Evolutionary conservation across 2,797 vertebrate species (phyloP).

Genomic region (Podargus strigoides): DNA sequence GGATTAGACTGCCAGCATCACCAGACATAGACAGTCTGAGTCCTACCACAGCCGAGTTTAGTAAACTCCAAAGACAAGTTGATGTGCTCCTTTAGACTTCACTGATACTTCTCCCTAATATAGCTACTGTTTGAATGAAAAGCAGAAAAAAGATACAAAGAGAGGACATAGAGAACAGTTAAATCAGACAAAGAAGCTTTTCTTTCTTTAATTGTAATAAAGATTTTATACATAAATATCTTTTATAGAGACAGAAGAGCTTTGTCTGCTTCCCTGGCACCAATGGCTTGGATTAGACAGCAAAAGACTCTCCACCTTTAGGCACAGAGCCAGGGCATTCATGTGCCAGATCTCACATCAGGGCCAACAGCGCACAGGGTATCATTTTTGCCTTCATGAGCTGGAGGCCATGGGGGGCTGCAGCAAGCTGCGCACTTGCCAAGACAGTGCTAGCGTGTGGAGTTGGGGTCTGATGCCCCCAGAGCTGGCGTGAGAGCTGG

Average conservation of each 20-base stretch:
- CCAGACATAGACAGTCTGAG: neutral
- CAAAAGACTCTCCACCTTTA: neutral
- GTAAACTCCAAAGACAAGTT: neutral
- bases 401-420: neutral
- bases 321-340: neutral
- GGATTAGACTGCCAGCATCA: neutral
- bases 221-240: neutral
- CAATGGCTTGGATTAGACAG: neutral
- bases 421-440: fast-evolving
- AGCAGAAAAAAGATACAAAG: neutral
- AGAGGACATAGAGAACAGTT: neutral
- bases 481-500: fast-evolving
- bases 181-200: neutral
- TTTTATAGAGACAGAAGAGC: neutral
- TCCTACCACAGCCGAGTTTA: neutral
- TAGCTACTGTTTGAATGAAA: neutral
- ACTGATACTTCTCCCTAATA: neutral
- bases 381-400: neutral
- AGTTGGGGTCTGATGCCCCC: fast-evolving
- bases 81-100: neutral
- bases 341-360: neutral
- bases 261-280: neutral
- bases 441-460: fast-evolving
- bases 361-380: neutral
- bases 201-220: neutral